Base-by-base conservation (phyloP, 2,888 invertebrate genomes). In the Archips xylosteana region DNA sequence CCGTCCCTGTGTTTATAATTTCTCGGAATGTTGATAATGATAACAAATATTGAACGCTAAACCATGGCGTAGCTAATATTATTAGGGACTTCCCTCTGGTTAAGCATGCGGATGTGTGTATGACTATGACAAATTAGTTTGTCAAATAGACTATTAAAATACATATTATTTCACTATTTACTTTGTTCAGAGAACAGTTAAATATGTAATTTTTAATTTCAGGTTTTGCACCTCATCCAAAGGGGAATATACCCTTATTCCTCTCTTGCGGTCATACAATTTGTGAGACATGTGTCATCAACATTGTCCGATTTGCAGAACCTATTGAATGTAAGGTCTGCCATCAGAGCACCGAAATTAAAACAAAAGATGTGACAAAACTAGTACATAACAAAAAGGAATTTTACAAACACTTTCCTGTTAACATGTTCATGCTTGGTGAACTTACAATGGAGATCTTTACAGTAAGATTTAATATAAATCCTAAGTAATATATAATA, bases 231-330 rank as follows among this genome's bases (percentile, higher is more conserved):
- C 78, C 83, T 1, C 79, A 83, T 42, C 54, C 78, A 47, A 86
- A 87, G 78, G 78, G 79, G 4, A 92, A 91, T 74, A 78, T 92
- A 51, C 97, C 97, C 0, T 87, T 97, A 36, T 87, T 96, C 54
- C 85, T 97, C 74, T 81, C 92, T 75, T 97, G 97, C 82, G 96
- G 96, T 0, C 97, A 97, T 85, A 92, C 95, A 2, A 92, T 96
- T 80, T 97, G 97, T 80, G 96, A 96, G 78, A 94, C 90, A 65
- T 97, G 97, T 83, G 83, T 96, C 13, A 87, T 83, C 51, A 89
- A 86, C 74, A 84, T 89, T 36, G 75, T 88, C 0, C 89, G 85
- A 77, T 91, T 89, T 78, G 76, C 79, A 34, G 94, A 94, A 76
- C 92, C 92, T 0, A 87, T 95, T 57, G 86, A 88, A 63, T 96